These are phyloP conservation scores for Eriocheir sinensis DNA, from an alignment of 1,140 invertebrate genomes.

Conservation along the genomic window DNA sequence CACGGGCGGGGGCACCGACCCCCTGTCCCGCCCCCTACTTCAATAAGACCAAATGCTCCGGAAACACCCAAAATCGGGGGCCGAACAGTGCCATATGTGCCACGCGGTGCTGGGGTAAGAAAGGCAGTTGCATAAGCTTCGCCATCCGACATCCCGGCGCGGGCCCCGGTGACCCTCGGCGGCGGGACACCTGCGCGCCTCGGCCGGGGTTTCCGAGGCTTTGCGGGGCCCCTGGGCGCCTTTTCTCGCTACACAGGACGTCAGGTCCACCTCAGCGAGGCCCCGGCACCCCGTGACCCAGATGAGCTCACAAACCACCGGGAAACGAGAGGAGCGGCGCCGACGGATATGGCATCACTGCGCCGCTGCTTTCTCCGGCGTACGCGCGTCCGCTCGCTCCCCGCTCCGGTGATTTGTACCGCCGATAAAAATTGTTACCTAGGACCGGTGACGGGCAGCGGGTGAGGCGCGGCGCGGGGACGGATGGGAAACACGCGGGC, in stretches of 20 bases:
- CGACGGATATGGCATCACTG: slow-evolving; percentile 46
- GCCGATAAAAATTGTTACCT: slow-evolving; percentile 55
- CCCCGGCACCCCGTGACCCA: not conserved
- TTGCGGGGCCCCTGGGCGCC: not conserved
- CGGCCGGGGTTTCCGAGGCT: not conserved
- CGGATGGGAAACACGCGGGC: not conserved
- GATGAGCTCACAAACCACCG: not conserved
- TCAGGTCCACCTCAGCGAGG: not conserved
- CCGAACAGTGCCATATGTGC: slow-evolving; percentile 53
- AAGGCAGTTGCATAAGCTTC: slow-evolving; percentile 57
- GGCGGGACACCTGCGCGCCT: slow-evolving; percentile 33
- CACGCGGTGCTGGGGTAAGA: slow-evolving; percentile 53
- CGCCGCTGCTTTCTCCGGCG: slow-evolving; percentile 35
- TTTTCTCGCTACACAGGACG: not conserved
- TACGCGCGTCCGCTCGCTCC: not conserved
- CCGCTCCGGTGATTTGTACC: slow-evolving; percentile 52
- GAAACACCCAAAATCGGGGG: slow-evolving; percentile 37
- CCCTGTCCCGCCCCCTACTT: not conserved
- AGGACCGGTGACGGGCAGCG: not conserved
- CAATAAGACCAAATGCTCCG: not conserved
- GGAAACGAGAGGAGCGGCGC: slow-evolving; percentile 35
- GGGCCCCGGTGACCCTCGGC: slow-evolving; percentile 30
- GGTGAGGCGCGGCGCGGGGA: not conserved
- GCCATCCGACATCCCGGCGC: slow-evolving; percentile 35
- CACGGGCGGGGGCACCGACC: not conserved